phyloP scores from a whole-genome alignment of 1,140 invertebrate genomes.

The Nebria ingens region DNA sequence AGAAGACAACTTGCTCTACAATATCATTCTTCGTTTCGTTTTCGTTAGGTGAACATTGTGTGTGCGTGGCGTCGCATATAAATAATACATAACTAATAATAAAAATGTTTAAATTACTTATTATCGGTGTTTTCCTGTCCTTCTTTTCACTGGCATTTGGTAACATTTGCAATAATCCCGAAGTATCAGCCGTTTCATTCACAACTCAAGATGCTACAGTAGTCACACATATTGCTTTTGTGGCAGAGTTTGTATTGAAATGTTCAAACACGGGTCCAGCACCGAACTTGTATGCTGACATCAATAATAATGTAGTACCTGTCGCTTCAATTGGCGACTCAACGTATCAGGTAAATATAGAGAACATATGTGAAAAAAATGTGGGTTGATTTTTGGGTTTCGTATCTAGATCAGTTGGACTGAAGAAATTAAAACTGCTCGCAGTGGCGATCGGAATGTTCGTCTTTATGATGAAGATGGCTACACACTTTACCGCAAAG shows the following conservation, averaged over 20 bases:
- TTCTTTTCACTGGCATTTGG: slow-evolving; percentile 14
- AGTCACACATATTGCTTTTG: slow-evolving; percentile 70
- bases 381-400: not conserved
- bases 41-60: no score
- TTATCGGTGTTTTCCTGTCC: slow-evolving; percentile 3
- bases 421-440: slow-evolving; percentile 70
- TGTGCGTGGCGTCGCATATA: no score
- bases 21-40: no score
- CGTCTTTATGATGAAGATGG: slow-evolving; percentile 85
- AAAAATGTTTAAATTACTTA: slow-evolving; percentile 3
- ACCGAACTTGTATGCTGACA: slow-evolving; percentile 74
- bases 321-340: slow-evolving; percentile 64
- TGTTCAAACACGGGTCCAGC: slow-evolving; percentile 51
- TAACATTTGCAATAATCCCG: slow-evolving; percentile 45
- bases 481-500: slow-evolving; percentile 70
- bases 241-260: slow-evolving; percentile 61
- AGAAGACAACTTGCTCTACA: no score
- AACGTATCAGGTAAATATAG: slow-evolving; percentile 60
- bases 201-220: slow-evolving; percentile 86
- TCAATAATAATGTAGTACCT: slow-evolving; percentile 67
- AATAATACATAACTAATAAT: no score
- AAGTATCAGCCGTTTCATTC: slow-evolving; percentile 60
- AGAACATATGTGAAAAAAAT: not conserved
- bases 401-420: slow-evolving; percentile 80
- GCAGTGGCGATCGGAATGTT: slow-evolving; percentile 68